phyloP scores from a whole-genome alignment of 2,888 invertebrate species.

The Agrenia bidenticulata region DNA sequence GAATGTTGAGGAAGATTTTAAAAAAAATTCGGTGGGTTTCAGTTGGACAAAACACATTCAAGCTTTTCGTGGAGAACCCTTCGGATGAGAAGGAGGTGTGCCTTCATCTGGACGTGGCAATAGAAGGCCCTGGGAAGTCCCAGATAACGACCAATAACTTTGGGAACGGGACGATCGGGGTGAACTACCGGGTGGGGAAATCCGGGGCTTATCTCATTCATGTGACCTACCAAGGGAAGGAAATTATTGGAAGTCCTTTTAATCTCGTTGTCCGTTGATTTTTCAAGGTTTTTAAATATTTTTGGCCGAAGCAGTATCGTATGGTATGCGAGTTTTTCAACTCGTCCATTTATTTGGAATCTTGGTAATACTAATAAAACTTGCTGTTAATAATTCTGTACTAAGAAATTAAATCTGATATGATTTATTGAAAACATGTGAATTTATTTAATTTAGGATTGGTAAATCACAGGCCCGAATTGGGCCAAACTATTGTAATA shows the following conservation, averaged over 20 bases:
- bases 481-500: too few species aligned
- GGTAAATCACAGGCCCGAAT: too few species aligned
- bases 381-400: too few species aligned
- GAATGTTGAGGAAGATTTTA: not conserved
- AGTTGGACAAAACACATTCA: conserved; percentile 43
- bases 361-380: too few species aligned
- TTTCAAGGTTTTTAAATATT: too few species aligned
- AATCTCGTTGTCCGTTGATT: conserved; percentile 24
- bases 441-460: too few species aligned
- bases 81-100: conserved; percentile 38
- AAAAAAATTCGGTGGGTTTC: not conserved
- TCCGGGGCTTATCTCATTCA: conserved; percentile 36
- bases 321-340: too few species aligned
- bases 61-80: conserved; percentile 45
- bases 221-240: conserved; percentile 34
- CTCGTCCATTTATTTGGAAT: too few species aligned
- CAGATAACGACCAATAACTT: conserved; percentile 39
- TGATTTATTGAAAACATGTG: too few species aligned
- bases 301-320: too few species aligned
- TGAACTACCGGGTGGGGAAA: conserved; percentile 35
- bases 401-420: too few species aligned
- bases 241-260: conserved; percentile 40
- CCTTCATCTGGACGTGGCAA: conserved; percentile 41
- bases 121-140: conserved; percentile 42
- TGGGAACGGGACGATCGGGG: conserved; percentile 41